Conservation (phyloP, 2,113 vertebrate genomes). For the Capra hircus region DNA sequence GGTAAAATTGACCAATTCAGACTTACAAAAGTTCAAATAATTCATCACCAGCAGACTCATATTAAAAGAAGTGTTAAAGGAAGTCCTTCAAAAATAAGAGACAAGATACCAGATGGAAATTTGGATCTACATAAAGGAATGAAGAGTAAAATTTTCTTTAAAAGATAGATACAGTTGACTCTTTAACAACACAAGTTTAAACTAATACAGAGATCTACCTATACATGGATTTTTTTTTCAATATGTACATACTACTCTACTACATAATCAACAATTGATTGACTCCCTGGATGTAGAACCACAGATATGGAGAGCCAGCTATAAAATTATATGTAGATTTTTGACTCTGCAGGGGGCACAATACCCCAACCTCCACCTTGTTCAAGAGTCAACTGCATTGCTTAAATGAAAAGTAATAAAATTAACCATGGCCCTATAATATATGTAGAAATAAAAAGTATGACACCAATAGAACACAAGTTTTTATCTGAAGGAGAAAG, state of each 20-base stretch:
- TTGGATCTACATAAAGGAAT: neutral
- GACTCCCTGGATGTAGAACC: neutral
- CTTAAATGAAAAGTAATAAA: neutral
- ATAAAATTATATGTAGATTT: neutral
- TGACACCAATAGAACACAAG: neutral
- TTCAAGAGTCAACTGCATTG: neutral
- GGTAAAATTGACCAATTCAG: neutral
- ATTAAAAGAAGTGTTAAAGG: neutral
- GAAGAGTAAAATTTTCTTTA: neutral
- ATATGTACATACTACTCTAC: neutral
- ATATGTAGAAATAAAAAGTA: neutral
- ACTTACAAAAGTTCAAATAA: neutral
- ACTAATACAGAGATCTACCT: neutral
- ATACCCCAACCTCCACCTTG: neutral
- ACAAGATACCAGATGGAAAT: neutral
- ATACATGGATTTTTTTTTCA: neutral
- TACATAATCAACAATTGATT: neutral
- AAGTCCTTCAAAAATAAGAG: neutral
- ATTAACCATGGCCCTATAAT: neutral
- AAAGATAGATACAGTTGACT: neutral
- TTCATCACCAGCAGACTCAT: neutral
- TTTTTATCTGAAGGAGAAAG: neutral
- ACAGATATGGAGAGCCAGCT: neutral
- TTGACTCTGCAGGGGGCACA: neutral
- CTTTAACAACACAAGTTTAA: neutral